Percentiles rank a stretch among this genome's conserved stretches.
These are phyloP conservation scores for Charaxes varanes DNA, from an alignment of 1,140 invertebrate genomes.

Conservation along the genomic window DNA sequence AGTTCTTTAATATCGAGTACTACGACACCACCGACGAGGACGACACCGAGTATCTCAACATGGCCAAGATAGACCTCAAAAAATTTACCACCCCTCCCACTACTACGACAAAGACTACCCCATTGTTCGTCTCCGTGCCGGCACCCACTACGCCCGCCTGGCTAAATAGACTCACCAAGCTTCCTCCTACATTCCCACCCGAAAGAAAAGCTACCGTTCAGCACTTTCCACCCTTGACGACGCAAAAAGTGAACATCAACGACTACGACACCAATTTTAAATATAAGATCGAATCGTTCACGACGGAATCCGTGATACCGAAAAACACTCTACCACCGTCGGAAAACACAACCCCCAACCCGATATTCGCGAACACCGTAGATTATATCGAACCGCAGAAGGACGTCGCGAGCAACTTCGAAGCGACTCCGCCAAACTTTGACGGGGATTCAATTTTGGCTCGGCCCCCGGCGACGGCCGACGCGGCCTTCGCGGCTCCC, in stretches of 20 bases:
- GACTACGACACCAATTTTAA: conserved; percentile 35
- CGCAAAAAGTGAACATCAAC: conserved; percentile 32
- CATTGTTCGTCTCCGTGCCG: too few relatives aligned
- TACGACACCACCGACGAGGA: conserved; percentile 52
- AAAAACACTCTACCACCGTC: conserved; percentile 23
- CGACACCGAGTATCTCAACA: conserved; percentile 45
- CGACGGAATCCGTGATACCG: conserved; percentile 22
- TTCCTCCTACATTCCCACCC: conserved; percentile 15
- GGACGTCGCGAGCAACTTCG: too few relatives aligned
- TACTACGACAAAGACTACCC: conserved; percentile 6
- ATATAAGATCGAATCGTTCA: conserved; percentile 37
- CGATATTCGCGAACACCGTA: background rate
- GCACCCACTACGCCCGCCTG: too few relatives aligned
- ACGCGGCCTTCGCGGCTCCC: conserved; percentile 15
- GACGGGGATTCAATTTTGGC: conserved; percentile 32
- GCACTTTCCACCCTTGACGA: conserved; percentile 50
- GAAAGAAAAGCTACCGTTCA: conserved; percentile 50
- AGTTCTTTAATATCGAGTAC: conserved; percentile 33
- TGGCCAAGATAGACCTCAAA: conserved; percentile 53
- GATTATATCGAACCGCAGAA: background rate
- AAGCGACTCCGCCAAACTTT: conserved; percentile 13
- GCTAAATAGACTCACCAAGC: conserved; percentile 4
- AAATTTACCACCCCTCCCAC: conserved; percentile 34
- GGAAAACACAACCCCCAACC: conserved; percentile 6
- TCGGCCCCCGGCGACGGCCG: conserved; percentile 19